These are phyloP conservation scores for Oscheius sp. DNA, from an alignment of 2,888 invertebrate genomes.

Conservation along the genomic window DNA sequence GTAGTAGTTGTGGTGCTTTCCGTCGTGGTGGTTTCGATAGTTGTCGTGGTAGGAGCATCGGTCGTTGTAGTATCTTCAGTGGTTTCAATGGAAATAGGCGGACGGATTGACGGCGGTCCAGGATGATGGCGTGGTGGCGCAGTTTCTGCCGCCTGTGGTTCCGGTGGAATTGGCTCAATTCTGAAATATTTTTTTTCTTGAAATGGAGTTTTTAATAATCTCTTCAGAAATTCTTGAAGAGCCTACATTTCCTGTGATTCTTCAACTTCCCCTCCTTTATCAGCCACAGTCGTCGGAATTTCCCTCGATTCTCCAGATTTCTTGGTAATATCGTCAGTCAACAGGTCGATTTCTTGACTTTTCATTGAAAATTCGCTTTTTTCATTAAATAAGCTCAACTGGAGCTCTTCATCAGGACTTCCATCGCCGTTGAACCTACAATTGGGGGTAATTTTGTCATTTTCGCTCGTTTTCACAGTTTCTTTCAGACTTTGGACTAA, in stretches of 20 bases:
- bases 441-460: too few relatives aligned
- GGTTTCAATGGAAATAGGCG: not conserved
- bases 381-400: constrained; percentile 21
- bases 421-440: constrained; percentile 33
- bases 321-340: not conserved
- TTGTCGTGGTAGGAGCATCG: not conserved
- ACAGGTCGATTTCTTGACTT: not conserved
- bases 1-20: not conserved
- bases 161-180: not conserved
- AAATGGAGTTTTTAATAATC: not conserved
- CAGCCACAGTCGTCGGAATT: not conserved
- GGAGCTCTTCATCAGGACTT: constrained; percentile 27
- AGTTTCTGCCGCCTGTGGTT: not conserved
- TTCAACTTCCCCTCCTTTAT: not conserved
- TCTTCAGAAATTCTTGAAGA: not conserved
- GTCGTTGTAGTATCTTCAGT: not conserved
- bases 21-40: not conserved
- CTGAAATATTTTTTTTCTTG: not conserved
- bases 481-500: too few relatives aligned
- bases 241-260: not conserved
- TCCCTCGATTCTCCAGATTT: not conserved
- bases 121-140: not conserved
- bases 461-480: too few relatives aligned
- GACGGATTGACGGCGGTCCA: constrained; percentile 23
- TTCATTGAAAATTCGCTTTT: not conserved